These are phyloP conservation scores for Spinibarbus caldwelli DNA, from an alignment of 2,797 vertebrate genomes.

Conservation along the genomic window DNA sequence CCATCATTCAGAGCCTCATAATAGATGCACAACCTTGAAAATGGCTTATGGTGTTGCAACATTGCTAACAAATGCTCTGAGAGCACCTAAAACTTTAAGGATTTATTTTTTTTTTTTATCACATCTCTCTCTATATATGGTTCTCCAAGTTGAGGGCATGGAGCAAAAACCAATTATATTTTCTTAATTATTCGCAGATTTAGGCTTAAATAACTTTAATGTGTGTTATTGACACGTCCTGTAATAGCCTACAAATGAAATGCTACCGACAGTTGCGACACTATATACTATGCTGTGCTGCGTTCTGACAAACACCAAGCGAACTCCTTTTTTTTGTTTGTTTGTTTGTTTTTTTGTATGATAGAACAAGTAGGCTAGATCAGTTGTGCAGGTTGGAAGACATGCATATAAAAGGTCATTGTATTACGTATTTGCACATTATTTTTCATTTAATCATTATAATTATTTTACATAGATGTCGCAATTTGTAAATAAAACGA, in stretches of 20 bases:
- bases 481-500: neutral
- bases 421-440: too few relatives aligned
- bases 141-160: slow-evolving; percentile 7
- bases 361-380: too few relatives aligned
- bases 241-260: neutral
- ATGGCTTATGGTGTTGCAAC: neutral
- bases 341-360: too few relatives aligned
- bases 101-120: neutral
- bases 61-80: slow-evolving; percentile 7
- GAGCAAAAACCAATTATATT: neutral
- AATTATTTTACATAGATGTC: neutral
- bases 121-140: slow-evolving; percentile 2
- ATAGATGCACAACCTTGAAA: slow-evolving; percentile 37
- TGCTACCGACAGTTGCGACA: neutral
- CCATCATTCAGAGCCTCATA: slow-evolving; percentile 22
- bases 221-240: slow-evolving; percentile 2
- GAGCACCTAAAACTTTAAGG: slow-evolving; percentile 30
- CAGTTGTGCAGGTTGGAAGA: too few relatives aligned
- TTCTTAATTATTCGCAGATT: slow-evolving; percentile 4
- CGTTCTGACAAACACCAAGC: neutral
- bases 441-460: too few relatives aligned
- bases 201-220: slow-evolving; percentile 8
- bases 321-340: too few relatives aligned
- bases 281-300: neutral
- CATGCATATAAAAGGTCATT: too few relatives aligned